Evolutionary conservation across 2,797 vertebrate species (phyloP).

Genomic region (Anolis apletophallus): DNA sequence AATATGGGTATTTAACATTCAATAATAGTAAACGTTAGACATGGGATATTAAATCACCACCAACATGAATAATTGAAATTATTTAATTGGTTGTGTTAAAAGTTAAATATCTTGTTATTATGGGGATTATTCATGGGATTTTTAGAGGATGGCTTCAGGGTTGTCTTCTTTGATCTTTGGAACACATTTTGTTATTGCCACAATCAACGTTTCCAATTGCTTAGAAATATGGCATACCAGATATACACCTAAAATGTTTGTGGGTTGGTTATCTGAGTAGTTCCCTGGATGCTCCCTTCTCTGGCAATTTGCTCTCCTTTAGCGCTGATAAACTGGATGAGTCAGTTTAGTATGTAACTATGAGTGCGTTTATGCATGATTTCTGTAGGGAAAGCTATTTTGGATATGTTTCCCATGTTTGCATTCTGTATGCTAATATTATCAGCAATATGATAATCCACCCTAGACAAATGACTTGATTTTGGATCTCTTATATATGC

Average conservation of each 20-base stretch:
- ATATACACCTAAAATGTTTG: neutral
- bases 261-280: neutral
- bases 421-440: neutral
- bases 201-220: neutral
- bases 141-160: no score
- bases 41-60: no score
- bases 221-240: neutral
- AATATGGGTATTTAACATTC: no score
- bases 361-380: neutral
- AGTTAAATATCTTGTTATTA: no score
- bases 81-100: no score
- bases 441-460: neutral
- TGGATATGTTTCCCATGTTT: neutral
- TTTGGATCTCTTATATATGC: neutral
- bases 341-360: neutral
- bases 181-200: no score
- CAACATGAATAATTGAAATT: no score
- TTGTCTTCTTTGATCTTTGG: no score
- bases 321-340: neutral
- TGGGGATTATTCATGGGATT: no score
- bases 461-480: neutral
- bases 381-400: neutral
- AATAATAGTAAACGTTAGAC: no score
- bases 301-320: conserved; percentile 7
- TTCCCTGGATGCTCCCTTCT: neutral